Conservation (phyloP, 2,113 vertebrate genomes). For the Otolemur garnettii region DNA sequence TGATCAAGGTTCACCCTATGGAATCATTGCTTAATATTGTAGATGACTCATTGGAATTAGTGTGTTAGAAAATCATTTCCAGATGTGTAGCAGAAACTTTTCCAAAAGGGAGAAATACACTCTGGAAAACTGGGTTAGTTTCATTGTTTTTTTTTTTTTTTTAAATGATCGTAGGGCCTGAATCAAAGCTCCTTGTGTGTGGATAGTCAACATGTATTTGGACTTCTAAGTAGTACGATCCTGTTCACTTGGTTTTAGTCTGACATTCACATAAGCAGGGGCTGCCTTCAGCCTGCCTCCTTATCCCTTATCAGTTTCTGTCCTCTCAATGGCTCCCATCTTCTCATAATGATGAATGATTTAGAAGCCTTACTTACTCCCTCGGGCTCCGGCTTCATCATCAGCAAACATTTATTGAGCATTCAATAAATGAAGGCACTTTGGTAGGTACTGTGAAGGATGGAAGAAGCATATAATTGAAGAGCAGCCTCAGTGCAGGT, state of each 20-base stretch:
- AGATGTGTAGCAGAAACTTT: constrained; percentile 80
- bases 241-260: constrained; percentile 11
- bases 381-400: neutral
- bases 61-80: constrained; percentile 82
- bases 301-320: neutral
- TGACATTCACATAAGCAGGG: neutral
- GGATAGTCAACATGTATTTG: constrained; percentile 17
- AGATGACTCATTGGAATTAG: constrained; percentile 81
- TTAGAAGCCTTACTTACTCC: neutral
- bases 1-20: constrained; percentile 81
- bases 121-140: constrained; percentile 72
- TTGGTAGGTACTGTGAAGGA: neutral
- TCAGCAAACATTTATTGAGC: constrained; percentile 6
- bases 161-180: constrained; percentile 49
- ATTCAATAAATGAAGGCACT: neutral
- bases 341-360: constrained; percentile 24
- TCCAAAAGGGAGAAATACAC: constrained; percentile 78
- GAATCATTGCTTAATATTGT: constrained; percentile 82
- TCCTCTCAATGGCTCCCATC: neutral
- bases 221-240: neutral
- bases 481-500: neutral
- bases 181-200: constrained; percentile 35
- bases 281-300: neutral
- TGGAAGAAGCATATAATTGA: neutral
- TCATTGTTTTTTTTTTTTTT: constrained; percentile 52